Evolutionary conservation across 2,797 vertebrate species (phyloP).

Genomic region (Poeciliopsis paucimaculata): DNA sequence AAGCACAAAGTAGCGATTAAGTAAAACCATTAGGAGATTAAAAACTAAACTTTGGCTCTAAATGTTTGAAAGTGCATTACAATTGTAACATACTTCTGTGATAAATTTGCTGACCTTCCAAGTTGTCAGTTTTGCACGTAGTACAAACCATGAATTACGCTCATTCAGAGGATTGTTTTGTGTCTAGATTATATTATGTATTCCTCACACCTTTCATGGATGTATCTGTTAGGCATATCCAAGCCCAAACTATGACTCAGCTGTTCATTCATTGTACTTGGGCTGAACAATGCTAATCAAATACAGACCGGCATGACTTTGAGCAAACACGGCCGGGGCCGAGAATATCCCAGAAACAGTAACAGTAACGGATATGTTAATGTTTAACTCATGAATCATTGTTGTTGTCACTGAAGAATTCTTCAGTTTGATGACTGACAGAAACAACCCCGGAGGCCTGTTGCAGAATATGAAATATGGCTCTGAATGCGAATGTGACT

Average conservation of each 20-base stretch:
- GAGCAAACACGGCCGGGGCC: constrained; percentile 61
- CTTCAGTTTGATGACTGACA: constrained; percentile 52
- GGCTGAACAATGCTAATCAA: constrained; percentile 19
- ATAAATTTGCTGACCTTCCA: not conserved
- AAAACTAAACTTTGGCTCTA: not conserved
- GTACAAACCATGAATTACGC: not conserved
- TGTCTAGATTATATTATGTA: constrained; percentile 1
- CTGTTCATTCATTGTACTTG: constrained; percentile 11
- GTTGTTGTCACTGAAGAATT: constrained; percentile 44
- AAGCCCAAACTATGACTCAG: not conserved
- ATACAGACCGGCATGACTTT: constrained; percentile 39
- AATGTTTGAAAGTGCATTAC: not conserved
- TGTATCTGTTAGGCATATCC: not conserved
- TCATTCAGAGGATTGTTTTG: not conserved
- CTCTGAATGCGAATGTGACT: constrained; percentile 24
- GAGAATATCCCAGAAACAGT: constrained; percentile 33
- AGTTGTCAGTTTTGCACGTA: not conserved
- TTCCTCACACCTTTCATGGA: not conserved
- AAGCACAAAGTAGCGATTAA: not conserved
- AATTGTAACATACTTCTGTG: not conserved
- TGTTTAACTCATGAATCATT: constrained; percentile 74
- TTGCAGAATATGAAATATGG: constrained; percentile 46
- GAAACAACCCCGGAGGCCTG: constrained; percentile 17
- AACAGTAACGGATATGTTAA: constrained; percentile 70
- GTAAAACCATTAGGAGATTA: not conserved